Conservation (phyloP, 1,140 invertebrate species). For the Drosophila repleta region DNA sequence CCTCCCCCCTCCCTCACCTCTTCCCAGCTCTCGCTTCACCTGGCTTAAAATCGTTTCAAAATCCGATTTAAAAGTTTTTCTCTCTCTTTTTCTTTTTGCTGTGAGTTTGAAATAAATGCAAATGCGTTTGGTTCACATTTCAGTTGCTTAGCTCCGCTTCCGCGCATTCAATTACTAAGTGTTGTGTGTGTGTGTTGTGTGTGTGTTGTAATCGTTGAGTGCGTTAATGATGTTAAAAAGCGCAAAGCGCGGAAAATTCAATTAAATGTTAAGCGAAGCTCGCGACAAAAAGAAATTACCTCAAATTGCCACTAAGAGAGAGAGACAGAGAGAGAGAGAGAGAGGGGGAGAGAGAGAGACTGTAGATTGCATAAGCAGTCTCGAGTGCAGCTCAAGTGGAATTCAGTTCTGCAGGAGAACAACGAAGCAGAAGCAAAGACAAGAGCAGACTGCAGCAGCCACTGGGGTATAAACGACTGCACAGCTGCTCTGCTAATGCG, state of each 20-base stretch:
- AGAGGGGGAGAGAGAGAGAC: not conserved
- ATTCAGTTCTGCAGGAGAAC: not conserved
- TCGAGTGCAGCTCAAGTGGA: constrained; percentile 6
- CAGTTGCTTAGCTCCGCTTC: constrained; percentile 7
- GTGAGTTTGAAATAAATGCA: constrained; percentile 1
- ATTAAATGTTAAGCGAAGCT: constrained; percentile 70
- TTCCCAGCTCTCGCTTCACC: constrained; percentile 57
- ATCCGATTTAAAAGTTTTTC: constrained; percentile 6
- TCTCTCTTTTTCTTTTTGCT: too few species aligned
- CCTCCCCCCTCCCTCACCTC: constrained; percentile 10
- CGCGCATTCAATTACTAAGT: constrained; percentile 25
- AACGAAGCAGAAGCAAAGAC: too few species aligned
- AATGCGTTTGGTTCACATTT: constrained; percentile 3
- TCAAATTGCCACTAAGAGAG: constrained; percentile 20
- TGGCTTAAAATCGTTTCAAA: constrained; percentile 55
- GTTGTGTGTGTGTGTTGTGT: constrained; percentile 25
- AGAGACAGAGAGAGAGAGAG: not conserved
- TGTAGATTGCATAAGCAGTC: constrained; percentile 32
- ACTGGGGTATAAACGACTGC: not conserved
- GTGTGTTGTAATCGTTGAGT: constrained; percentile 34
- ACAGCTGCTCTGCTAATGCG: not conserved
- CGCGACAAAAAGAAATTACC: constrained; percentile 37
- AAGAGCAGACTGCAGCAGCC: not conserved
- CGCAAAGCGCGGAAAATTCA: constrained; percentile 53
- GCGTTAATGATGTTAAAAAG: constrained; percentile 66